Conservation (phyloP, 2,113 vertebrate species). For the Willisornis vidua region DNA sequence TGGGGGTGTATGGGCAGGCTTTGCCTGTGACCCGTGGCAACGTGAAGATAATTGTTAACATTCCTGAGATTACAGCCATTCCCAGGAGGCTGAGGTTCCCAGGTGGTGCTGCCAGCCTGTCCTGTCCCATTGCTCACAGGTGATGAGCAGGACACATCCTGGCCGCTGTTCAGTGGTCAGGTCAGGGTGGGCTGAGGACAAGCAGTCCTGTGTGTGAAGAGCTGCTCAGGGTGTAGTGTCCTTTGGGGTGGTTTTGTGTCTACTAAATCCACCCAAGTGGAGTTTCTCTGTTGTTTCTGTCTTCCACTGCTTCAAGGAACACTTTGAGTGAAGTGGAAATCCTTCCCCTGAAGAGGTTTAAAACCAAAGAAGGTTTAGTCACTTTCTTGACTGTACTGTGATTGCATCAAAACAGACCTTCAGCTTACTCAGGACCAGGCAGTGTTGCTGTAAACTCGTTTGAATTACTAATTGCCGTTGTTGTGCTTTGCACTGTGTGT, state of each 20-base stretch:
- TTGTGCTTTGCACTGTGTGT: neutral
- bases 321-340: neutral
- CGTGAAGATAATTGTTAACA: neutral
- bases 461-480: neutral
- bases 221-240: rapidly evolving
- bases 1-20: neutral
- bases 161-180: neutral
- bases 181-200: neutral
- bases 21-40: neutral
- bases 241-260: neutral
- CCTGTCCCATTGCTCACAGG: neutral
- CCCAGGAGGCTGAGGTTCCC: neutral
- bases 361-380: neutral
- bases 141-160: neutral
- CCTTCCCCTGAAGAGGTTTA: constrained; percentile 16
- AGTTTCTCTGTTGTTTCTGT: neutral
- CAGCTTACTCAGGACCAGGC: neutral
- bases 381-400: neutral
- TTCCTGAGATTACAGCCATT: neutral
- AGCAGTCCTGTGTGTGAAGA: rapidly evolving
- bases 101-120: neutral
- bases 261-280: neutral
- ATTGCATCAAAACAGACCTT: neutral
- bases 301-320: neutral
- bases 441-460: neutral